phyloP scores from a whole-genome alignment of 2,888 invertebrate species.

The Limnephilus rhombicus region DNA sequence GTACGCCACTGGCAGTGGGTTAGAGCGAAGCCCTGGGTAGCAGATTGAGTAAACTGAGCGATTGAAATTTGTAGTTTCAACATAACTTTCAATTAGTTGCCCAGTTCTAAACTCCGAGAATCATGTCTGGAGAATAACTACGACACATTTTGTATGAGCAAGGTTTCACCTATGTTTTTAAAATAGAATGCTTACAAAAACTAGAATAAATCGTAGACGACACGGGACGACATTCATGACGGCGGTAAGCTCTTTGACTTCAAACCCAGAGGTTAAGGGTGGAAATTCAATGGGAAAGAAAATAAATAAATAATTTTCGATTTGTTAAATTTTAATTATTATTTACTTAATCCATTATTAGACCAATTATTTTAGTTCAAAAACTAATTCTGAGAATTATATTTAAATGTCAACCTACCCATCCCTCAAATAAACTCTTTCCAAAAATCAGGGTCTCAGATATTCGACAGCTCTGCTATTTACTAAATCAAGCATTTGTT shows the following conservation, averaged over 20 bases:
- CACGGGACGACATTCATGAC: neutral
- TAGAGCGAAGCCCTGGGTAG: neutral
- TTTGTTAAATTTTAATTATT: too few species aligned
- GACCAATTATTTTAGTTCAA: too few species aligned
- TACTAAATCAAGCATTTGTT: too few species aligned
- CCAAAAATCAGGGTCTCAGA: too few species aligned
- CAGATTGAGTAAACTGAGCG: neutral
- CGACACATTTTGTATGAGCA: neutral
- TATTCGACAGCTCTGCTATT: too few species aligned
- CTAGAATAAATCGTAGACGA: neutral
- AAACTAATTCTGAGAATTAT: too few species aligned
- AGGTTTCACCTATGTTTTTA: neutral
- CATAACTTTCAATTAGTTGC: neutral
- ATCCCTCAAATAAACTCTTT: too few species aligned
- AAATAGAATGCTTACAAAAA: neutral
- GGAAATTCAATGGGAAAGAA: neutral
- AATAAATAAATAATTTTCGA: neutral
- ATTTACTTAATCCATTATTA: too few species aligned
- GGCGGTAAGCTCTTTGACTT: neutral
- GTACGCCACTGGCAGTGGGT: neutral
- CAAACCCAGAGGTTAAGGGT: neutral
- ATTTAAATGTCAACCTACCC: too few species aligned
- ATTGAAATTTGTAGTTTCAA: neutral
- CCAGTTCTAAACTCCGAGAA: neutral
- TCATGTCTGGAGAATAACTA: neutral